phyloP scores from a whole-genome alignment of 2,888 invertebrate species.

The Agrochola circellaris region DNA sequence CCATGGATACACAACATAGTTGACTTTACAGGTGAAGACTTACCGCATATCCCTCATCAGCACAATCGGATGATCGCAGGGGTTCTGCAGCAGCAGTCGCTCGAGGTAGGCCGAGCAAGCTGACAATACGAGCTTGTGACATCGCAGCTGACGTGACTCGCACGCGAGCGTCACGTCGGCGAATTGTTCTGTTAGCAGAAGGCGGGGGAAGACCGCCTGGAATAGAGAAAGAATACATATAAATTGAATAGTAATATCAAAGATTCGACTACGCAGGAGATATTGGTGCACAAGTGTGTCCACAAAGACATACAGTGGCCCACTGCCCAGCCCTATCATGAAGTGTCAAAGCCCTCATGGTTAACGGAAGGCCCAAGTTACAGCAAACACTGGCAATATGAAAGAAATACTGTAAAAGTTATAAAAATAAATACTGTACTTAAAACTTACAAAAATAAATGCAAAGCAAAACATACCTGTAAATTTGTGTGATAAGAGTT shows the following conservation, averaged over 20 bases:
- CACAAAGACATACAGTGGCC: neutral
- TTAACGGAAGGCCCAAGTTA: neutral
- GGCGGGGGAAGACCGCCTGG: slow-evolving; percentile 93
- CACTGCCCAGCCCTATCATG: too few species aligned
- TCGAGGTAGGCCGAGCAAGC: slow-evolving; percentile 97
- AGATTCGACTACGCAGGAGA: neutral
- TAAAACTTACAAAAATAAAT: neutral
- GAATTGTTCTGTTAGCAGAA: slow-evolving; percentile 95
- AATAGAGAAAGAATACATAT: neutral
- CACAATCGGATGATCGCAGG: slow-evolving; percentile 96
- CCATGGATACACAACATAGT: neutral
- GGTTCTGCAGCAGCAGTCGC: slow-evolving; percentile 94
- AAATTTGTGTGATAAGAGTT: slow-evolving; percentile 95
- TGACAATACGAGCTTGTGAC: slow-evolving; percentile 96
- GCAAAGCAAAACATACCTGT: slow-evolving; percentile 84
- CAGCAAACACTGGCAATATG: neutral
- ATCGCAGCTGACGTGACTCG: slow-evolving; percentile 95
- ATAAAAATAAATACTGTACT: neutral
- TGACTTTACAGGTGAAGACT: neutral
- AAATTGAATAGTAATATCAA: neutral
- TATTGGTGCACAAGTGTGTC: neutral
- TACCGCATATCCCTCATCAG: slow-evolving; percentile 95
- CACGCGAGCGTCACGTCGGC: slow-evolving; percentile 97
- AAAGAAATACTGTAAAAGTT: neutral
- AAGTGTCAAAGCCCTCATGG: too few species aligned